Percentiles rank a stretch among this genome's conserved stretches.
Conservation (phyloP, 2,888 invertebrate genomes). For the Noctua comes region DNA sequence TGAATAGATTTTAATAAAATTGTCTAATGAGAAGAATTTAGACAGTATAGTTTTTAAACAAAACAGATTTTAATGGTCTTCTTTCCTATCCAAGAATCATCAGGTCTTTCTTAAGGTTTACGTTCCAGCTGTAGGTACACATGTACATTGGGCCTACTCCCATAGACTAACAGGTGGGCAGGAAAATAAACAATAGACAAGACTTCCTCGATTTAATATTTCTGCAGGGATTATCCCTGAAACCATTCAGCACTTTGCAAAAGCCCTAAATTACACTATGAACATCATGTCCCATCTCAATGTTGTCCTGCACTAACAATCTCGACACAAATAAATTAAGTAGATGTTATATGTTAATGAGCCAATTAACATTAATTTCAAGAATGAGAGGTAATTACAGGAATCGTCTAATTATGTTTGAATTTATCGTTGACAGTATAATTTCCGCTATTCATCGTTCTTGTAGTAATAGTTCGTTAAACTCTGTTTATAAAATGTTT, state of each 20-base stretch:
- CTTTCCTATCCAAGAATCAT: not conserved
- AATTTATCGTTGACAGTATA: constrained; percentile 65
- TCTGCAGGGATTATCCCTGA: not conserved
- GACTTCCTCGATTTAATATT: not conserved
- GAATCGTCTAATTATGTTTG: constrained; percentile 66
- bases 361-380: constrained; percentile 70
- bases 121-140: not conserved
- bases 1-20: not conserved
- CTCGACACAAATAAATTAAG: constrained; percentile 61
- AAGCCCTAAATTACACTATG: constrained; percentile 24
- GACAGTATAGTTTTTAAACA: not conserved
- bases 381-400: constrained; percentile 69
- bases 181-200: not conserved
- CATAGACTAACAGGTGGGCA: not conserved
- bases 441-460: constrained; percentile 56
- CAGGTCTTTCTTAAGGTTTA: not conserved
- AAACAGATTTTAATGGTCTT: not conserved
- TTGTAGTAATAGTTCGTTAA: constrained; percentile 41
- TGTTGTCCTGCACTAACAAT: constrained; percentile 53
- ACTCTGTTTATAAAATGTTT: constrained; percentile 23
- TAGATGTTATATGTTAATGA: constrained; percentile 64
- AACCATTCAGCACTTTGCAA: not conserved
- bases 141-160: not conserved
- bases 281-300: constrained; percentile 53
- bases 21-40: not conserved